Evolutionary conservation across 2,113 vertebrate genomes (phyloP).

Genomic region (Cephalopterus ornatus): DNA sequence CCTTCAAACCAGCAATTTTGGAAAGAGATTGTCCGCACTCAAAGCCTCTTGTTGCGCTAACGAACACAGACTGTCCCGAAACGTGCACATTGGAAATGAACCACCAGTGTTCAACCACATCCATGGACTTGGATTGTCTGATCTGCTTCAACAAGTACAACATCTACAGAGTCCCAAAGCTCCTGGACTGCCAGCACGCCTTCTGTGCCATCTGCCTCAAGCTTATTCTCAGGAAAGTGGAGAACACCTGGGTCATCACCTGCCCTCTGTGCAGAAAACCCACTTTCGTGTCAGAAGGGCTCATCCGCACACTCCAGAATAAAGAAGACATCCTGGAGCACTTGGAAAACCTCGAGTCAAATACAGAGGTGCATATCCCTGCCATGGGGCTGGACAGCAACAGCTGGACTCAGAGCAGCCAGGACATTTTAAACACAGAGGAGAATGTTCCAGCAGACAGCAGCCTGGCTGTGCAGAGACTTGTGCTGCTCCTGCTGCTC

Average conservation of each 20-base stretch:
- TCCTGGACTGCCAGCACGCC: slow-evolving; percentile 72
- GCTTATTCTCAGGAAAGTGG: slow-evolving; percentile 64
- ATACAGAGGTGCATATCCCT: not conserved
- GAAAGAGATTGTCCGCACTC: not conserved
- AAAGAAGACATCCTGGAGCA: slow-evolving; percentile 40
- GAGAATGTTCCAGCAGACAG: not conserved
- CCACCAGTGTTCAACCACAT: not conserved
- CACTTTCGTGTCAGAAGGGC: slow-evolving; percentile 70
- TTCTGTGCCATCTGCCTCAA: slow-evolving; percentile 77
- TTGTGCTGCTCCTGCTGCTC: slow-evolving; percentile 66
- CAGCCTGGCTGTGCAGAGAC: slow-evolving; percentile 46
- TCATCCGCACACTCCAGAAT: slow-evolving; percentile 69
- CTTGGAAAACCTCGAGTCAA: not conserved
- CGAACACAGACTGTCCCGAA: fast-evolving
- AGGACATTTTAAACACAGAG: not conserved
- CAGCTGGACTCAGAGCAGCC: not conserved
- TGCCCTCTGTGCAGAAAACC: slow-evolving; percentile 75
- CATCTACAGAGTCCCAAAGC: slow-evolving; percentile 64
- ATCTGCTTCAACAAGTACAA: slow-evolving; percentile 76
- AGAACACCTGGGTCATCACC: slow-evolving; percentile 59
- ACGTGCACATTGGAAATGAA: fast-evolving
- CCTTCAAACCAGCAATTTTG: not conserved
- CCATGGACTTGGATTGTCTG: slow-evolving; percentile 66
- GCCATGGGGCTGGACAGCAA: not conserved
- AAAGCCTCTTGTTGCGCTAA: not conserved